These are phyloP conservation scores for Eutolmus rufibarbis DNA, from an alignment of 2,888 invertebrate genomes.

Conservation along the genomic window DNA sequence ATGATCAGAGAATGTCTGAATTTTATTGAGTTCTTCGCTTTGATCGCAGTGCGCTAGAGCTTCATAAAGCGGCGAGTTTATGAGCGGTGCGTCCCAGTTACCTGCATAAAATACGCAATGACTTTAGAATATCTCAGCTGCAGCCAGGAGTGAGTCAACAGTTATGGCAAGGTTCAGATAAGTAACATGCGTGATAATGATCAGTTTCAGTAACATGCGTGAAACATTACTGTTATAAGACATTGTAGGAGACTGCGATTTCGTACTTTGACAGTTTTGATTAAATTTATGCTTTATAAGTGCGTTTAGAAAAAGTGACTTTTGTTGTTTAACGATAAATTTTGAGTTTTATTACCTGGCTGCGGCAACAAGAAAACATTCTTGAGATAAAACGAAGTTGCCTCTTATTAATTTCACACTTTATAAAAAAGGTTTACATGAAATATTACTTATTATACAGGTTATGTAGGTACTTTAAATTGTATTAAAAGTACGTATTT, in stretches of 20 bases:
- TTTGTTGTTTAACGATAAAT: not conserved
- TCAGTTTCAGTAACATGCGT: not conserved
- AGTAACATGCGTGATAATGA: not conserved
- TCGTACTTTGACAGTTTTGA: not conserved
- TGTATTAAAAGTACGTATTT: too few relatives aligned
- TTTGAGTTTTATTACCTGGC: too few relatives aligned
- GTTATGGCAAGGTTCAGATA: not conserved
- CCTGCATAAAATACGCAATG: not conserved
- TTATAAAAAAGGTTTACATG: not conserved
- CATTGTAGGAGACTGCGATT: not conserved
- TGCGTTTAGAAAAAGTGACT: not conserved
- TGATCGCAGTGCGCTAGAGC: not conserved
- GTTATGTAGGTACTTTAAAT: too few relatives aligned
- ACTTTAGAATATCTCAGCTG: not conserved
- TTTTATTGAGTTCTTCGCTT: not conserved
- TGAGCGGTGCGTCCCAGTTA: not conserved
- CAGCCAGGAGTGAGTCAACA: not conserved
- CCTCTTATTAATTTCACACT: not conserved
- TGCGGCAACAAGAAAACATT: not conserved
- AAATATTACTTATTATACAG: not conserved
- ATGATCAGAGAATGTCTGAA: not conserved
- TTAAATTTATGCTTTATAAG: not conserved
- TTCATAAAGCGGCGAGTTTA: not conserved
- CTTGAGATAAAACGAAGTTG: not conserved
- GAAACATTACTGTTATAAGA: not conserved